Evolutionary conservation across 2,113 vertebrate species (phyloP).

Genomic region (Amia ocellicauda): DNA sequence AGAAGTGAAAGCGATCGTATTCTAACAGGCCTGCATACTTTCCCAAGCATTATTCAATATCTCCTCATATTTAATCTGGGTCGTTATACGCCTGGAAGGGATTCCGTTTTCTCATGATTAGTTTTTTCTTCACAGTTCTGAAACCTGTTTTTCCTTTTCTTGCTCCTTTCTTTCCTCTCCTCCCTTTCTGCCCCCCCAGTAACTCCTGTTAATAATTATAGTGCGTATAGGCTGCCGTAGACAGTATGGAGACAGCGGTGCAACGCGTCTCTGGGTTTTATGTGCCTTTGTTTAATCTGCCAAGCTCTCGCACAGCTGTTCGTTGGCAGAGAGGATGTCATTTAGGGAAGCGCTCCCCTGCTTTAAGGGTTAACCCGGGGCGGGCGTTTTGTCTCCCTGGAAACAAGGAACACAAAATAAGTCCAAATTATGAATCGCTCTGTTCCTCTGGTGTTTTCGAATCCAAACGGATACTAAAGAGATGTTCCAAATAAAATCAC

Average conservation of each 20-base stretch:
- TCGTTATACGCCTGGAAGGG: not conserved
- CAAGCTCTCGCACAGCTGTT: constrained; percentile 20
- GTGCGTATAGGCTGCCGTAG: constrained; percentile 26
- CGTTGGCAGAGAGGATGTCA: not conserved
- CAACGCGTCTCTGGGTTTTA: constrained; percentile 9
- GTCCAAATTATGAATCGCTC: constrained; percentile 1
- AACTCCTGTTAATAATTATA: constrained; percentile 13
- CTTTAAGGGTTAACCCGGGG: constrained; percentile 10
- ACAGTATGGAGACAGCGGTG: constrained; percentile 57
- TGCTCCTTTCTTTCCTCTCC: too few species aligned
- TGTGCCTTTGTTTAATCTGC: not conserved
- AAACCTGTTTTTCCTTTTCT: constrained; percentile 5
- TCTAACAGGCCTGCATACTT: not conserved
- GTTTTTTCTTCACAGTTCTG: not conserved
- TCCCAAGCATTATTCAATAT: not conserved
- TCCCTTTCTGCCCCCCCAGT: too few species aligned
- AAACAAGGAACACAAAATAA: constrained; percentile 6
- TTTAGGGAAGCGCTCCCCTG: not conserved
- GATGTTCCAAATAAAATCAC: not conserved
- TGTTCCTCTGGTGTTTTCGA: not conserved
- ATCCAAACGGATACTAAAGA: too few species aligned
- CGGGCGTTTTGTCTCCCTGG: not conserved
- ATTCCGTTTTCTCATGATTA: not conserved
- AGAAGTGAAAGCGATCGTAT: too few species aligned
- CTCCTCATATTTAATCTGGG: not conserved